Base-by-base conservation (phyloP, 1,140 invertebrate genomes). In the Trichonephila clavipes region DNA sequence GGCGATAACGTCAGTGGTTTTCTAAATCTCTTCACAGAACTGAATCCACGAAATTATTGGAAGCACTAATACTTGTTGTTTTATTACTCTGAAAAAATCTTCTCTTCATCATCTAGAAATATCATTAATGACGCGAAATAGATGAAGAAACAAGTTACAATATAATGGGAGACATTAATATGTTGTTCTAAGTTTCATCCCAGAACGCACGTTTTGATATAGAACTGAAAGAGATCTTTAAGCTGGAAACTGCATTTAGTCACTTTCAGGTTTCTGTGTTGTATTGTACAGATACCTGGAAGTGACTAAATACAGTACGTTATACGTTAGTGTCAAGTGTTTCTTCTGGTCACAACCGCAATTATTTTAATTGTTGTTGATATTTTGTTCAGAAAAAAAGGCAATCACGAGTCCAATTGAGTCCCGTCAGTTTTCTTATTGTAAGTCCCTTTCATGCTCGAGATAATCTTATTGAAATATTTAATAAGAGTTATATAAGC, bases 1-100 rank as follows among this genome's bases (percentile, higher is more conserved):
- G 28, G 62, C 34, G 86, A 88, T 88, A 88, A 64, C 64, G 83
- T 66, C 18, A 88, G 86, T 88, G 86, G 51, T 88, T 88, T 88
- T 88, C 86, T 28, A 88, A 88, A 88, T 64, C 59, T 64, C 86
- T 64, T 64, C 61, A n/a, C 61, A 64, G 51, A 40, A 64, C 28
- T 88, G 40, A 64, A 24, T 64, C 21, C n/a, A 21, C 61, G 59
- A 21, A 40, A 64, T 88, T 21, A 64, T 88, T 88, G 34, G 61
- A 64, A 64, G 34, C 62, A 40, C 61, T 88, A 83, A 83, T 83
- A 83, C 44, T 19, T 88, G 40, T 88, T 44, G 86, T 88, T 88
- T 88, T 64, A 64, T 88, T 88, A 88, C 34, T 88, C 64, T 19
- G 82, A 88, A 64, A 64, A 64, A 51, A 82, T 19, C 19, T 66